Evolutionary conservation across 2,113 vertebrate genomes (phyloP), one percentile per base, ranked within the genome.

Genomic region (Xerus inauris): DNA sequence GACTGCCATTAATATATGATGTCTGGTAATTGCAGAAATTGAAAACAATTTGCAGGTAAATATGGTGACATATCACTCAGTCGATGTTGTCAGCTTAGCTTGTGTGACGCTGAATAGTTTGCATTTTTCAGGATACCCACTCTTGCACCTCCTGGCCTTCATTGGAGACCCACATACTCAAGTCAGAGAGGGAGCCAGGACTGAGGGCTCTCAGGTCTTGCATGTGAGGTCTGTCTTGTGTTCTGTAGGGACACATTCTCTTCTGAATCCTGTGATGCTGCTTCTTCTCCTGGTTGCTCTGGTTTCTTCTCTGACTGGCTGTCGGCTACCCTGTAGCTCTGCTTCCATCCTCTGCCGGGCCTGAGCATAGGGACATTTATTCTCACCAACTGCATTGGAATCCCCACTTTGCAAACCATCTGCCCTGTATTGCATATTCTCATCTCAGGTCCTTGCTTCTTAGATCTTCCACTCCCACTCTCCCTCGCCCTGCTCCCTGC

Each of bases 21-120:
- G 0, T 65, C 40, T 30, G 11, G 6, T 38, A 12, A 17, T 28
- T 40, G 10, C 10, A 79, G 40, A 40, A 1, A 40, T 30, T 69
- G 28, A 57, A 62, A 28, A 3, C 26, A 26, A 81, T 72, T 59
- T 32, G 24, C 28, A 24, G 12, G 4, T 38, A 22, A 88, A 24
- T 8, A 3, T 0, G 45, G 14, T 3, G 28, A 32, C 3, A 26
- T 0, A 0, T 12, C 45, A 8, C 28, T 10, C 38, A 11, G 13
- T 14, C 13, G 16, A 1, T 8, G 0, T 32, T 9, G 13, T 10
- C 57, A 22, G 54, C 42, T 13, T 7, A 4, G 8, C 8, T 12
- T 7, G 1, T 0, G 0, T 5, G 42, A 47, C 16, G 16, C 5
- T 0, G 1, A 51, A 35, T 28, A 5, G 4, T 30, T 17, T 14